A percentile compares a stretch with the other conserved stretches of the same genome.
Evolutionary conservation across 2,888 invertebrate genomes (phyloP).

Genomic region (Meteorus cinctellus): DNA sequence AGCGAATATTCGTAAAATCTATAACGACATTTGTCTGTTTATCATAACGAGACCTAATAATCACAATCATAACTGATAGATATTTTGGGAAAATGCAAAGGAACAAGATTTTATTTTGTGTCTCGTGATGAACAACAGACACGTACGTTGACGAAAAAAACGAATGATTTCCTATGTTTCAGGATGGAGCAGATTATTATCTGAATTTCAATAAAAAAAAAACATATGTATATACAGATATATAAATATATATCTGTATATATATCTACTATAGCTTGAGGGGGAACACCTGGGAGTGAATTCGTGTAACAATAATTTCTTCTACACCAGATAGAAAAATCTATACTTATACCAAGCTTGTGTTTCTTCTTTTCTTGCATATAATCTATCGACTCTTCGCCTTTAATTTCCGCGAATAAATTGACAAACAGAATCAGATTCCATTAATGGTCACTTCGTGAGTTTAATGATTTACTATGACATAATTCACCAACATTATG

Average conservation of each 20-base stretch:
- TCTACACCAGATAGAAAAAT: too few relatives aligned
- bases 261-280: constrained; percentile 39
- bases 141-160: constrained; percentile 52
- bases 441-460: too few relatives aligned
- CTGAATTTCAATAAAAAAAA: constrained; percentile 41
- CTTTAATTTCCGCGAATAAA: too few relatives aligned
- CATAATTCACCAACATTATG: too few relatives aligned
- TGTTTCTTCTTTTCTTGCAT: too few relatives aligned
- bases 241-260: background rate
- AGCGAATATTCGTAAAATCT: constrained; percentile 24
- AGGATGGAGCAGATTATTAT: constrained; percentile 68
- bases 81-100: background rate
- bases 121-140: constrained; percentile 44
- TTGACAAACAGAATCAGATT: too few relatives aligned
- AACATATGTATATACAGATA: background rate
- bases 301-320: too few relatives aligned
- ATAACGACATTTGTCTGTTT: constrained; percentile 37
- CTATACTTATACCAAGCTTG: too few relatives aligned
- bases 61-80: constrained; percentile 1
- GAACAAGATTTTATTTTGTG: constrained; percentile 12
- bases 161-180: constrained; percentile 70
- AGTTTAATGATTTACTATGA: too few relatives aligned
- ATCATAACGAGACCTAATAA: constrained; percentile 38
- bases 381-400: too few relatives aligned
- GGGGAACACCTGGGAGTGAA: too few relatives aligned